Evolutionary conservation across 2,113 vertebrate species (phyloP).

Genomic region (Melanostigma gelatinosum): DNA sequence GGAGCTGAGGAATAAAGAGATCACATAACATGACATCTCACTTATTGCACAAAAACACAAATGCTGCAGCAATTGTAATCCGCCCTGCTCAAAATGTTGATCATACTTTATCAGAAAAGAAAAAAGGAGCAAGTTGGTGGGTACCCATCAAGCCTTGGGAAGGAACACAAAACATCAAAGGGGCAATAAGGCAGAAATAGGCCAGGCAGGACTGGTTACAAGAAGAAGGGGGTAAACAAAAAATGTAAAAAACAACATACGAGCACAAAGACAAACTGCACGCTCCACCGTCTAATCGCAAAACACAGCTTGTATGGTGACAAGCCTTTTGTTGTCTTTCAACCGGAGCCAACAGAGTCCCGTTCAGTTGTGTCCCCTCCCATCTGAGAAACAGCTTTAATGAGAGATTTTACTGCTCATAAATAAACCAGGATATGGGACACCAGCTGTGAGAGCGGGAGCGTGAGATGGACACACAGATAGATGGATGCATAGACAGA

Average conservation of each 20-base stretch:
- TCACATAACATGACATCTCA: background rate
- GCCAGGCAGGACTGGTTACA: constrained; percentile 33
- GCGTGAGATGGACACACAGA: constrained; percentile 37
- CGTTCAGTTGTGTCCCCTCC: constrained; percentile 51
- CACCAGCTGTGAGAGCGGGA: constrained; percentile 66
- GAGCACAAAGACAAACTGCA: constrained; percentile 18
- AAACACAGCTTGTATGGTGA: constrained; percentile 34
- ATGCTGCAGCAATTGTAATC: background rate
- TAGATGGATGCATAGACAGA: constrained; percentile 32
- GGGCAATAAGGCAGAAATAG: constrained; percentile 38
- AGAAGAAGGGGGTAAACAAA: background rate
- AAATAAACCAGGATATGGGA: constrained; percentile 78
- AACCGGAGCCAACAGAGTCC: constrained; percentile 34
- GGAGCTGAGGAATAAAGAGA: constrained; percentile 85
- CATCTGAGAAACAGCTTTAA: constrained; percentile 62
- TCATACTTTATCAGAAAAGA: too few relatives aligned
- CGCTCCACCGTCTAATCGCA: constrained; percentile 37
- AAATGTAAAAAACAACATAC: constrained; percentile 18
- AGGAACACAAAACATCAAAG: constrained; percentile 62
- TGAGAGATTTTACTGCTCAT: constrained; percentile 77
- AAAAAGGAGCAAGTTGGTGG: constrained; percentile 36
- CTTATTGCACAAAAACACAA: background rate
- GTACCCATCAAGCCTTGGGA: constrained; percentile 27
- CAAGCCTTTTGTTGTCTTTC: constrained; percentile 47
- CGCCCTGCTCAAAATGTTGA: background rate